Percentiles rank a stretch among this genome's conserved stretches.
These are phyloP conservation scores for Cinclus mexicanus DNA, from an alignment of 2,113 vertebrate genomes.

Conservation along the genomic window DNA sequence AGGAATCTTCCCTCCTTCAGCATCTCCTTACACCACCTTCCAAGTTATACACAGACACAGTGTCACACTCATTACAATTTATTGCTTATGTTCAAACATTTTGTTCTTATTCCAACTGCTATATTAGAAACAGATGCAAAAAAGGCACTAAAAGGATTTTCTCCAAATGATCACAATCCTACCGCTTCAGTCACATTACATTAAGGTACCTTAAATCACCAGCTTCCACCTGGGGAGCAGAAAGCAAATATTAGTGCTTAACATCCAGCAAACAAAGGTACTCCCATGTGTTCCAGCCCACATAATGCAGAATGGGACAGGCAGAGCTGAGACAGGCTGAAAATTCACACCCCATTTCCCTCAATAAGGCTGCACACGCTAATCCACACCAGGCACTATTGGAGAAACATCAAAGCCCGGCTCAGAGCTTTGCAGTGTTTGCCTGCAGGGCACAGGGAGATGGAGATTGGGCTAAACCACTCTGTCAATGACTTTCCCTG, in stretches of 20 bases:
- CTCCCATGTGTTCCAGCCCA: neutral
- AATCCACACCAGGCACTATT: neutral
- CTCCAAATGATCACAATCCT: neutral
- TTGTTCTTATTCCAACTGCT: neutral
- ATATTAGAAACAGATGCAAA: neutral
- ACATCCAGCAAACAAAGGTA: neutral
- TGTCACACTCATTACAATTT: neutral
- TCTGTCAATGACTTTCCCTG: neutral
- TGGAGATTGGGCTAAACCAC: neutral
- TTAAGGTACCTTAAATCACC: neutral
- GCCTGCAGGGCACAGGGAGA: neutral
- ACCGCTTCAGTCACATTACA: neutral
- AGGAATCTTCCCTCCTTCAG: neutral
- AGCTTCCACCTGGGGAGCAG: neutral
- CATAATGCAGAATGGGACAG: neutral
- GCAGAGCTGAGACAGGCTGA: neutral
- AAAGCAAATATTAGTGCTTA: slow-evolving; percentile 1
- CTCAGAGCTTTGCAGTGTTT: neutral
- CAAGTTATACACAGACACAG: neutral
- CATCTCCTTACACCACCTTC: neutral
- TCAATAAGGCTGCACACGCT: neutral
- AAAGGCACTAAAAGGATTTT: slow-evolving; percentile 39
- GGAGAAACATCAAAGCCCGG: neutral
- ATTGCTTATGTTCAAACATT: slow-evolving; percentile 18
- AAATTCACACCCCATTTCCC: neutral